Evolutionary conservation across 2,888 invertebrate species (phyloP).

Genomic region (Sclerodermus sp.): DNA sequence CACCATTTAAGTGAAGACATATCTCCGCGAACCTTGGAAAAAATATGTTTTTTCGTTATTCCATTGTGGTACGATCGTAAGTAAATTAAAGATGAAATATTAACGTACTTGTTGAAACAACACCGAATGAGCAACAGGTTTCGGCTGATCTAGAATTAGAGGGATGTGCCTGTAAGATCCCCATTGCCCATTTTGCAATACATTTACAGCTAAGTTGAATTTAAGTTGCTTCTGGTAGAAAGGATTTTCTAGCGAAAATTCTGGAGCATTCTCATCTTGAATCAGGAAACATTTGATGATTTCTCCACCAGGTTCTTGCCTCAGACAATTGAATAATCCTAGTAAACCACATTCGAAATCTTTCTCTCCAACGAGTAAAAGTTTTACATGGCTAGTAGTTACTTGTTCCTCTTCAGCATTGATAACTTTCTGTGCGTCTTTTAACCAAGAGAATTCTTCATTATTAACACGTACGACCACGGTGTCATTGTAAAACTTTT

Average conservation of each 20-base stretch:
- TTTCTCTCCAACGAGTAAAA: conserved; percentile 69
- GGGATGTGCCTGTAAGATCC: conserved; percentile 83
- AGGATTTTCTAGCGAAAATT: conserved; percentile 66
- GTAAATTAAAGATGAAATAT: neutral
- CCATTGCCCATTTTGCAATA: conserved; percentile 63
- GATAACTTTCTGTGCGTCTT: conserved; percentile 42
- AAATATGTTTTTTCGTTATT: neutral
- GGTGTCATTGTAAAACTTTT: conserved; percentile 36
- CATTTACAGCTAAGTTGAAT: conserved; percentile 78
- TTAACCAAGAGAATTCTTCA: conserved; percentile 49
- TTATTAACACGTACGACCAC: conserved; percentile 33
- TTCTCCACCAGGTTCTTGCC: conserved; percentile 72
- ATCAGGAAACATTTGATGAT: conserved; percentile 66
- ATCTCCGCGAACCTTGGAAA: conserved; percentile 73
- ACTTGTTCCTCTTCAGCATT: conserved; percentile 56
- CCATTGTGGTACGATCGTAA: neutral
- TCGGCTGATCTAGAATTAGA: conserved; percentile 60
- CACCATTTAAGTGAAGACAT: conserved; percentile 83
- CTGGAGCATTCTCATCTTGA: conserved; percentile 62
- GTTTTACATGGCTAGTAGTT: conserved; percentile 60
- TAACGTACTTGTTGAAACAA: conserved; percentile 64
- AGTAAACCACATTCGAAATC: conserved; percentile 76
- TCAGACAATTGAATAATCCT: conserved; percentile 83
- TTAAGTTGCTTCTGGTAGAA: conserved; percentile 69
- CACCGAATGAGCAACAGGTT: conserved; percentile 69